Evolutionary conservation across 2,797 vertebrate species (phyloP), one percentile per base, ranked within the genome.

Genomic region (Limosa lapponica): DNA sequence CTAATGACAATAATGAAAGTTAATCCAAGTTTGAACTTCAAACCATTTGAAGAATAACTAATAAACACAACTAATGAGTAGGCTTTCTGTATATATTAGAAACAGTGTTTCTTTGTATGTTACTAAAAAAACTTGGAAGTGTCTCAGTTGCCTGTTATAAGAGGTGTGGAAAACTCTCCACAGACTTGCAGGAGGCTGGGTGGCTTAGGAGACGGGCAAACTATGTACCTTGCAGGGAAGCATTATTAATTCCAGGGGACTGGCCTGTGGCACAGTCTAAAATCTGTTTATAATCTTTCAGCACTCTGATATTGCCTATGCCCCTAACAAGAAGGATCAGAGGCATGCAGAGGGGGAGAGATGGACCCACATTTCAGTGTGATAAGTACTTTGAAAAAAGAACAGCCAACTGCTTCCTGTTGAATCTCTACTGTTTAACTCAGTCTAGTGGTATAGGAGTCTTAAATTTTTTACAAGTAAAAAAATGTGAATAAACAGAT

Each of bases 271-370:
- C 90, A 69, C 39, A 48, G 24, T 82, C 73, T 58, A 77, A 77
- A 95, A 94, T 87, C 93, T 97, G 94, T 89, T 96, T 96, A 91
- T 88, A 95, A 97, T 96, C 95, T 92, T 93, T 93, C 91, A 89
- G 71, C 93, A 87, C 85, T 94, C 73, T 67, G 54, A 51, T 87
- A 81, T 30, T 95, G 87, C 91, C 54, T 82, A 8, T 10, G 30
- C 30, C 41, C 37, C 34, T 87, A 73, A 86, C 34, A 52, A 43
- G 85, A 70, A 78, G 54, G 80, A 90, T 96, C 74, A 80, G 92
- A 96, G 52, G 36, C 46, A 49, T 44, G 36, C 5, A 7, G 57
- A 75, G n/a, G 48, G 43, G 69, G n/a, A 43, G 75, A 62, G 64
- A 65, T 7, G 27, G 36, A 75, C 39, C 69, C 43, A 39, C 16